phyloP scores from a whole-genome alignment of 2,113 vertebrate species.

The Redunca redunca region DNA sequence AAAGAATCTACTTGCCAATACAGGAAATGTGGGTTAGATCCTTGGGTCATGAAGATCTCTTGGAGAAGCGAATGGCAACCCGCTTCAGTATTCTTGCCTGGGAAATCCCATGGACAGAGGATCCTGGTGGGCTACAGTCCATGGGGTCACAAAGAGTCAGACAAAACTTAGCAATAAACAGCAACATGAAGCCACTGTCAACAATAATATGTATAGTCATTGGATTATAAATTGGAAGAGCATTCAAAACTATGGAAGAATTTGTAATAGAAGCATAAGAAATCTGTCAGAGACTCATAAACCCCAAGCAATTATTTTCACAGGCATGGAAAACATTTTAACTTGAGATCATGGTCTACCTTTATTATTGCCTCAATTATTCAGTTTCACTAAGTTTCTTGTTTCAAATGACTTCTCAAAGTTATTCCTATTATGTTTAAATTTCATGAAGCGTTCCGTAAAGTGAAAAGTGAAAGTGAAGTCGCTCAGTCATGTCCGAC shows the following conservation, averaged over 20 bases:
- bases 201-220: background rate
- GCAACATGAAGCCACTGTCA: background rate
- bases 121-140: background rate
- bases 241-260: background rate
- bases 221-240: background rate
- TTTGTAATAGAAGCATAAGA: background rate
- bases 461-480: background rate
- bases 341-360: background rate
- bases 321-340: background rate
- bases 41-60: background rate
- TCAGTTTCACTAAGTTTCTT: constrained; percentile 14
- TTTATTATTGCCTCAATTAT: background rate
- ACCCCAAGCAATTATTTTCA: background rate
- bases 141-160: background rate
- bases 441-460: background rate
- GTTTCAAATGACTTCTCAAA: constrained; percentile 45
- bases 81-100: background rate
- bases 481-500: too few relatives aligned
- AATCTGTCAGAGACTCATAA: background rate
- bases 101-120: background rate
- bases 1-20: background rate
- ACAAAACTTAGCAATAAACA: background rate
- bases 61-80: background rate
- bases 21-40: background rate
- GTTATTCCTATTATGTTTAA: constrained; percentile 5